Conservation (phyloP, 2,113 vertebrate species). For the Columbina picui region DNA sequence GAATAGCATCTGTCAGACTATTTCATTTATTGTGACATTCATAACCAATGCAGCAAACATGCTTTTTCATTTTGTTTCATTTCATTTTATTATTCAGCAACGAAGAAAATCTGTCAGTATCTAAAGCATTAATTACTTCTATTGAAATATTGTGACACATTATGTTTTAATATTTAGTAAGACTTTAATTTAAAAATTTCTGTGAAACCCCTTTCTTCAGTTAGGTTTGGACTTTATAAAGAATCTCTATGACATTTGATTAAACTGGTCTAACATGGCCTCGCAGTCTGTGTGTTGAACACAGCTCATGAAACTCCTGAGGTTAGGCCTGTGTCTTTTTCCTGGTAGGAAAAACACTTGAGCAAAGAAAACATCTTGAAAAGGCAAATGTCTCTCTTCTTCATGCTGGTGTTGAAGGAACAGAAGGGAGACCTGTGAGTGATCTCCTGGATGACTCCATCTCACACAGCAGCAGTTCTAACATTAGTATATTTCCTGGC, state of each 20-base stretch:
- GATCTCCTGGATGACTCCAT: too few species aligned
- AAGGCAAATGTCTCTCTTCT: neutral
- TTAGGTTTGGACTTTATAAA: rapidly evolving
- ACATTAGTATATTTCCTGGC: rapidly evolving
- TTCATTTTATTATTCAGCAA: neutral
- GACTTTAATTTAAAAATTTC: neutral
- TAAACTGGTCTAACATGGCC: neutral
- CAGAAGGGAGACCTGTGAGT: rapidly evolving
- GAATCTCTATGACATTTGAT: neutral
- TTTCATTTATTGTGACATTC: neutral
- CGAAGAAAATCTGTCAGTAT: neutral
- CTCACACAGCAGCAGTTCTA: neutral
- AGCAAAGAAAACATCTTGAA: neutral
- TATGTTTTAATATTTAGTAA: neutral
- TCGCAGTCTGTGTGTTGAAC: neutral
- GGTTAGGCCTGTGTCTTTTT: neutral
- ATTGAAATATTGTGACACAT: neutral
- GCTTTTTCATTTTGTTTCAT: neutral
- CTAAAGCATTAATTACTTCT: neutral
- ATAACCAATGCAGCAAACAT: neutral
- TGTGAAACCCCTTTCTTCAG: neutral
- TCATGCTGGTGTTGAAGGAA: rapidly evolving
- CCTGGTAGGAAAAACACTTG: neutral
- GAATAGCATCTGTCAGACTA: neutral
- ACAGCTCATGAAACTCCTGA: neutral